Conservation (phyloP, 2,797 vertebrate species). For the Lycodopsis pacificus region DNA sequence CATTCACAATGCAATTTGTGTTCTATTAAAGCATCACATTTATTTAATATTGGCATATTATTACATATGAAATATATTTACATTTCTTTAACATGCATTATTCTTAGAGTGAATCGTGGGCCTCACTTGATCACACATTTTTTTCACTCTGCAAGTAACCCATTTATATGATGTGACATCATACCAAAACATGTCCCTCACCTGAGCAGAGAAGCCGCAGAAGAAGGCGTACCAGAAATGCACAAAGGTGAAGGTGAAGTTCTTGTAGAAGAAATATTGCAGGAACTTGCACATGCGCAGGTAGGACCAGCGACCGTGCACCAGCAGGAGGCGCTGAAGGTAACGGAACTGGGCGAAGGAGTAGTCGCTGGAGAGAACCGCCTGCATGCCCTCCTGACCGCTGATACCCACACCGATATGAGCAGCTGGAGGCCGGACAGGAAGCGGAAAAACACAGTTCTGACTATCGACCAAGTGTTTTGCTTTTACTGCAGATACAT, state of each 20-base stretch:
- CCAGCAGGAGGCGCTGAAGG: slow-evolving; percentile 94
- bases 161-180: neutral
- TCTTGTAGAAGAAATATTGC: slow-evolving; percentile 97
- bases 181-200: slow-evolving; percentile 62
- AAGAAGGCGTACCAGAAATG: slow-evolving; percentile 98
- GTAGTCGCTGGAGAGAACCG: slow-evolving; percentile 92
- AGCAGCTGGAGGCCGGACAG: slow-evolving; percentile 82
- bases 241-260: slow-evolving; percentile 95
- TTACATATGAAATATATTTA: too few species aligned
- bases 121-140: neutral
- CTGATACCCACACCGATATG: slow-evolving; percentile 95
- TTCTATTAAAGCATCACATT: too few species aligned
- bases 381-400: slow-evolving; percentile 96
- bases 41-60: too few species aligned
- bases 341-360: slow-evolving; percentile 94
- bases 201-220: slow-evolving; percentile 97
- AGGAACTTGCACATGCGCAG: slow-evolving; percentile 97
- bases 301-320: slow-evolving; percentile 97
- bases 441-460: neutral
- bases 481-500: neutral
- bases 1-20: too few species aligned
- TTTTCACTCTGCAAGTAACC: neutral
- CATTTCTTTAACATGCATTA: neutral
- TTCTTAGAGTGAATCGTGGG: neutral
- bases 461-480: neutral